Evolutionary conservation across 2,113 vertebrate genomes (phyloP).

Genomic region (Ameiurus melas): DNA sequence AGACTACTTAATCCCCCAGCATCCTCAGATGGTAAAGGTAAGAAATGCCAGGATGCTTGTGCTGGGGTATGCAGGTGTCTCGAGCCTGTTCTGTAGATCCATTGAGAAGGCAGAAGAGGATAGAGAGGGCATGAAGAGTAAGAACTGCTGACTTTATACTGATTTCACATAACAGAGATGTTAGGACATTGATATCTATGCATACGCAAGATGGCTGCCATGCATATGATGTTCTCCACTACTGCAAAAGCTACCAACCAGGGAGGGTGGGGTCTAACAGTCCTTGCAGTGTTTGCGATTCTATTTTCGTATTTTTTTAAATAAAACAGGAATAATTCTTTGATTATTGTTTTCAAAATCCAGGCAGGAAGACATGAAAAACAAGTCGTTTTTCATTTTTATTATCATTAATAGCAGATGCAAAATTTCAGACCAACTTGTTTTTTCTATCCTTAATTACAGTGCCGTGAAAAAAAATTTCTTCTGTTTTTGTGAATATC

Average conservation of each 20-base stretch:
- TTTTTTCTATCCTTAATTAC: background rate
- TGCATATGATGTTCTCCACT: background rate
- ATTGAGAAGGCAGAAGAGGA: constrained; percentile 27
- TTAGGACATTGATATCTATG: background rate
- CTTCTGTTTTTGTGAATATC: too few relatives aligned
- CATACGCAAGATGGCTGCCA: background rate
- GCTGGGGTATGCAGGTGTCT: background rate
- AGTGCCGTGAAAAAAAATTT: too few relatives aligned
- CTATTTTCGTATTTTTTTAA: background rate
- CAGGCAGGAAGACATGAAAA: too few relatives aligned
- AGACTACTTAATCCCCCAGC: constrained; percentile 8
- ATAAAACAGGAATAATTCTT: background rate
- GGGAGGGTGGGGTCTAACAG: background rate
- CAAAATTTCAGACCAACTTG: background rate
- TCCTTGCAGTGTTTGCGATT: background rate
- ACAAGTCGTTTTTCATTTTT: background rate
- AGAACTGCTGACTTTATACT: constrained; percentile 17
- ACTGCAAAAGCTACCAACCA: background rate
- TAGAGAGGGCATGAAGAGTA: constrained; percentile 22
- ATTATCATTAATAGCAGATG: background rate
- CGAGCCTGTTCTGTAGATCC: background rate
- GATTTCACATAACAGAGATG: background rate
- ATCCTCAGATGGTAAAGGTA: constrained; percentile 18
- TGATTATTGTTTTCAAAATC: background rate
- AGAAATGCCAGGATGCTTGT: constrained; percentile 22